Percentiles rank a stretch among this genome's conserved stretches.
phyloP scores from a whole-genome alignment of 2,888 invertebrate genomes.

The Copidosoma aretas region DNA sequence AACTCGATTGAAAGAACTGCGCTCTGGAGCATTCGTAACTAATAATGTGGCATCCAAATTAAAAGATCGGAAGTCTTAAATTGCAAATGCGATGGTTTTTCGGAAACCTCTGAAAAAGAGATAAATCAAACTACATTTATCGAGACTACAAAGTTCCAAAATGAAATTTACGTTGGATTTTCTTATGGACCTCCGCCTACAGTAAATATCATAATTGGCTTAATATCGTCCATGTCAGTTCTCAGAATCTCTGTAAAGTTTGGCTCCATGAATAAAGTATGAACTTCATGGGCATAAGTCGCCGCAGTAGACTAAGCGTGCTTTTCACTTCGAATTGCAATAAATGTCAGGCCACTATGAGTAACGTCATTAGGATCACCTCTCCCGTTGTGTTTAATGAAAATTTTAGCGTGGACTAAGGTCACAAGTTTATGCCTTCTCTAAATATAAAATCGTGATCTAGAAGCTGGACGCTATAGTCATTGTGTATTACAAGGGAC shows the following conservation, averaged over 20 bases:
- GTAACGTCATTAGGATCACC: background rate
- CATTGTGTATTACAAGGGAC: too few relatives aligned
- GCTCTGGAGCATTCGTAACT: background rate
- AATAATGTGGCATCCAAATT: constrained; percentile 15
- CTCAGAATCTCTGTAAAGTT: background rate
- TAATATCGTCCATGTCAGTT: background rate
- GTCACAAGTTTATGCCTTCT: background rate
- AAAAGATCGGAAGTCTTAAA: constrained; percentile 1
- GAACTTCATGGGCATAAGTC: background rate
- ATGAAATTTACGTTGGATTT: background rate
- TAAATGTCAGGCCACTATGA: too few relatives aligned
- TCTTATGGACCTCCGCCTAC: background rate
- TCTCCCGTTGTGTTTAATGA: background rate
- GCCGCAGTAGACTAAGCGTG: background rate
- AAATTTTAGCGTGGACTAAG: background rate
- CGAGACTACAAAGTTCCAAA: background rate
- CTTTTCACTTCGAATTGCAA: background rate
- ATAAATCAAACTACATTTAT: background rate
- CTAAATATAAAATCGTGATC: too few relatives aligned
- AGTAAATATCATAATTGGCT: too few relatives aligned
- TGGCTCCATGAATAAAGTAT: constrained; percentile 13
- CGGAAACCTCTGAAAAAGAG: constrained; percentile 1
- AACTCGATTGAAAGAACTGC: too few relatives aligned
- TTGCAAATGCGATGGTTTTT: constrained; percentile 12
- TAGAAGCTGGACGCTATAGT: too few relatives aligned